Conservation (phyloP, 2,797 vertebrate genomes). For the Pipistrellus nathusii region DNA sequence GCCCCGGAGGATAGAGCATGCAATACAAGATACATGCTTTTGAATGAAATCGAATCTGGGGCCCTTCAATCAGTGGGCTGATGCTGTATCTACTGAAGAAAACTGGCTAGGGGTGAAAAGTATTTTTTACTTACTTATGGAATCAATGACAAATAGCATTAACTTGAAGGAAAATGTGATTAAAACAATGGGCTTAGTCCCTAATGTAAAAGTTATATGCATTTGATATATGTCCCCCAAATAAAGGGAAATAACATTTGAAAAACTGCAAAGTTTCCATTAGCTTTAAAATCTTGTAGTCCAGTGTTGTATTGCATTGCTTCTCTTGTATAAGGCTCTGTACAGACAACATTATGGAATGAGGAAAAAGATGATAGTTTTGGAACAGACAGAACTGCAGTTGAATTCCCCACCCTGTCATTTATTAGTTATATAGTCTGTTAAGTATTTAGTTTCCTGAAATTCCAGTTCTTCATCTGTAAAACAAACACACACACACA, state of each 20-base stretch:
- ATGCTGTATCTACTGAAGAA: no score
- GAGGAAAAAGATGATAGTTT: background rate
- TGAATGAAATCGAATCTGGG: no score
- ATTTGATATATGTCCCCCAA: background rate
- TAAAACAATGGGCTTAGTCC: background rate
- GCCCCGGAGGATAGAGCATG: no score
- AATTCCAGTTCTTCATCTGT: background rate
- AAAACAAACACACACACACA: background rate
- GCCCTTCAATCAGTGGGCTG: no score
- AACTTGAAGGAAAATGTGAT: conserved; percentile 31
- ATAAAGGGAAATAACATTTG: background rate
- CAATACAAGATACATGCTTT: no score
- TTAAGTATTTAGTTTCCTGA: background rate
- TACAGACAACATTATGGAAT: background rate
- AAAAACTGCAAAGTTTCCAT: conserved; percentile 6
- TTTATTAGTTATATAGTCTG: background rate
- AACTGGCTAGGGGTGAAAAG: background rate
- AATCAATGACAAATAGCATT: conserved; percentile 5
- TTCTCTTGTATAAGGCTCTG: background rate
- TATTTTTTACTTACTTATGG: background rate
- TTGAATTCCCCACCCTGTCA: background rate
- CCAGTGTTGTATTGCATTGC: background rate
- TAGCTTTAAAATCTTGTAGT: background rate
- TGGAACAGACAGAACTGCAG: background rate
- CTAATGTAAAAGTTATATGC: background rate